phyloP scores from a whole-genome alignment of 2,113 vertebrate genomes.

The Thamnaconus septentrionalis region DNA sequence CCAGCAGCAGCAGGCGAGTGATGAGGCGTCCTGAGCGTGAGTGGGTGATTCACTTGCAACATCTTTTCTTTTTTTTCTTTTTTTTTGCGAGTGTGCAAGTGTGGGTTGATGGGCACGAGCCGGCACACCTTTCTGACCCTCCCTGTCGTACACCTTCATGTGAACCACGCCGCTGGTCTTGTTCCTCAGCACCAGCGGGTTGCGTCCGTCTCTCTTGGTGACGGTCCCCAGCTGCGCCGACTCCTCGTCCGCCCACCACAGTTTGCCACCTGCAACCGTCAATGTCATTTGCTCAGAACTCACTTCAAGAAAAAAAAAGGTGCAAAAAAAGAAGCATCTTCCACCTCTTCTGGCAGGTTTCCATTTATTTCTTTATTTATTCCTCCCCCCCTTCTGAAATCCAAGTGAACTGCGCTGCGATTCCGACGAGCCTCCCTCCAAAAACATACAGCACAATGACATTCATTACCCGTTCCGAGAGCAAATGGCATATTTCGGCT shows the following conservation, averaged over 20 bases:
- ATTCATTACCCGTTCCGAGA: constrained; percentile 15
- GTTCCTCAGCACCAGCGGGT: constrained; percentile 84
- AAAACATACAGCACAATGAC: constrained; percentile 14
- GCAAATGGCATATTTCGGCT: constrained; percentile 19
- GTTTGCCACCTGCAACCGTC: constrained; percentile 85
- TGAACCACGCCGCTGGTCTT: constrained; percentile 94
- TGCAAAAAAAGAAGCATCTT: no score
- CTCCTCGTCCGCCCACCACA: constrained; percentile 98
- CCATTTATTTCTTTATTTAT: no score
- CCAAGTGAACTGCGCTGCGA: neutral
- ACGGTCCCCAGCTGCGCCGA: constrained; percentile 90
- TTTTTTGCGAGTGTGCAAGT: neutral
- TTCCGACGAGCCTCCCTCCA: neutral
- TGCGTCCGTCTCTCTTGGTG: constrained; percentile 90
- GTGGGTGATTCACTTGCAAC: neutral
- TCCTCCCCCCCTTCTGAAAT: neutral
- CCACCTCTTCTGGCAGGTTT: no score
- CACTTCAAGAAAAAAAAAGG: no score
- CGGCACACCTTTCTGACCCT: constrained; percentile 87
- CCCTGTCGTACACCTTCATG: constrained; percentile 96
- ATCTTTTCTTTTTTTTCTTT: no score
- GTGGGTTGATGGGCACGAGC: neutral
- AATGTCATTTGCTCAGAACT: neutral
- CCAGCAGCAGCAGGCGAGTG: neutral
- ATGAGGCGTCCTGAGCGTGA: neutral